A percentile compares a stretch with the other conserved stretches of the same genome.
Conservation (phyloP, 2,888 invertebrate genomes). For the Scelioninae gen. 2 region DNA sequence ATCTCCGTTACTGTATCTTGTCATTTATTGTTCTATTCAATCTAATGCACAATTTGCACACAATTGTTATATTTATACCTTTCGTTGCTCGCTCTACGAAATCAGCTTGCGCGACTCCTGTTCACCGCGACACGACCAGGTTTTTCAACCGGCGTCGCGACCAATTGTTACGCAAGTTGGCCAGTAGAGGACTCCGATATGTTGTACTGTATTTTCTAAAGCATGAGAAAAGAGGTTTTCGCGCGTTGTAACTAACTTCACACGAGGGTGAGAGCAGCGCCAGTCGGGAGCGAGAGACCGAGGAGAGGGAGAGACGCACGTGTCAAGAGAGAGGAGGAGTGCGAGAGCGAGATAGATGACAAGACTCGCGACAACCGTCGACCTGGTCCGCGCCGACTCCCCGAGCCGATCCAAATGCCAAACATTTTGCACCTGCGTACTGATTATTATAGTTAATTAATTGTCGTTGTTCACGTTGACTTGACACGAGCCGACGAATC, state of each 20-base stretch:
- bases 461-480: too few relatives aligned
- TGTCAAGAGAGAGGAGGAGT: too few relatives aligned
- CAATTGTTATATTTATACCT: constrained; percentile 53
- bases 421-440: constrained; percentile 15
- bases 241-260: constrained; percentile 56
- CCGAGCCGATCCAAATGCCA: constrained; percentile 23
- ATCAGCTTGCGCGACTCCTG: constrained; percentile 50
- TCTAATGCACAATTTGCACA: constrained; percentile 66
- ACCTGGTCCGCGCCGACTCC: constrained; percentile 17
- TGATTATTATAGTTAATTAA: too few relatives aligned
- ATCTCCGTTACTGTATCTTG: constrained; percentile 61
- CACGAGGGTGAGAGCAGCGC: constrained; percentile 24
- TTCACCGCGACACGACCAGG: not conserved
- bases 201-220: constrained; percentile 48
- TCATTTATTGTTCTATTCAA: constrained; percentile 63
- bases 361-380: constrained; percentile 31
- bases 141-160: constrained; percentile 4
- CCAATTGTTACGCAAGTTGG: constrained; percentile 44
- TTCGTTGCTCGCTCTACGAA: constrained; percentile 57
- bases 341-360: constrained; percentile 12
- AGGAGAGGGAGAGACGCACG: too few relatives aligned
- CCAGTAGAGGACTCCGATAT: constrained; percentile 37
- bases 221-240: constrained; percentile 55
- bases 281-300: not conserved
- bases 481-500: too few relatives aligned